Percentiles rank a stretch among this genome's conserved stretches.
Conservation (phyloP, 1,140 invertebrate species). For the Eupristina koningsbergeri region DNA sequence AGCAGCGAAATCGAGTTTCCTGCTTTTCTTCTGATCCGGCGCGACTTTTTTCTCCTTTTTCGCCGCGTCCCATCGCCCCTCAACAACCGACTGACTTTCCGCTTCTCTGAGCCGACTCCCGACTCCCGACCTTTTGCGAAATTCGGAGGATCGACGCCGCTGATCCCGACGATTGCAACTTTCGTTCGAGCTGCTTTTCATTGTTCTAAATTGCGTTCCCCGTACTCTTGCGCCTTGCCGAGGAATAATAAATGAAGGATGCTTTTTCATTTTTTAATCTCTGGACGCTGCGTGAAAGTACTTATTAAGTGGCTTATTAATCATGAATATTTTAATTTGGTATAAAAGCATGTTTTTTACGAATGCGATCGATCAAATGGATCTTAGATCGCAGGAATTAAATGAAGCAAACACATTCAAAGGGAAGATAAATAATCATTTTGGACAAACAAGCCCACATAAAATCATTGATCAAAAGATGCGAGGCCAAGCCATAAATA, state of each 20-base stretch:
- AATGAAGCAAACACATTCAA: not conserved
- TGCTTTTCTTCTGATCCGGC: conserved; percentile 44
- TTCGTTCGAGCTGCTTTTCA: not conserved
- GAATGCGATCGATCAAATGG: not conserved
- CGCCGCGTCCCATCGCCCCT: not conserved
- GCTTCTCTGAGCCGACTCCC: conserved; percentile 25
- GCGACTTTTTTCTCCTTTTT: not conserved
- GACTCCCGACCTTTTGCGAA: conserved; percentile 32
- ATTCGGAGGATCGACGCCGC: not conserved
- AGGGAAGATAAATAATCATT: not conserved
- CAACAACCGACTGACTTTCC: conserved; percentile 38
- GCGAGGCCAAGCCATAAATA: not conserved
- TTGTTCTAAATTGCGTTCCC: not conserved
- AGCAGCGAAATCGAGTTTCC: conserved; percentile 31
- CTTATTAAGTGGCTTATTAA: not conserved
- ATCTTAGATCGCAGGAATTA: not conserved
- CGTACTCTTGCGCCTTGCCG: not conserved
- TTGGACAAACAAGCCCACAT: not conserved
- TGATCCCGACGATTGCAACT: conserved; percentile 4
- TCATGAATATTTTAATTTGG: not conserved
- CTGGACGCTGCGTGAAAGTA: not conserved
- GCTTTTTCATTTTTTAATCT: not conserved
- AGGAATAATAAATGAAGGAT: not conserved
- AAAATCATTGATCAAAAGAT: not conserved
- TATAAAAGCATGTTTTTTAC: not conserved